phyloP scores from a whole-genome alignment of 1,140 invertebrate genomes.

The Lordiphosa mommai region DNA sequence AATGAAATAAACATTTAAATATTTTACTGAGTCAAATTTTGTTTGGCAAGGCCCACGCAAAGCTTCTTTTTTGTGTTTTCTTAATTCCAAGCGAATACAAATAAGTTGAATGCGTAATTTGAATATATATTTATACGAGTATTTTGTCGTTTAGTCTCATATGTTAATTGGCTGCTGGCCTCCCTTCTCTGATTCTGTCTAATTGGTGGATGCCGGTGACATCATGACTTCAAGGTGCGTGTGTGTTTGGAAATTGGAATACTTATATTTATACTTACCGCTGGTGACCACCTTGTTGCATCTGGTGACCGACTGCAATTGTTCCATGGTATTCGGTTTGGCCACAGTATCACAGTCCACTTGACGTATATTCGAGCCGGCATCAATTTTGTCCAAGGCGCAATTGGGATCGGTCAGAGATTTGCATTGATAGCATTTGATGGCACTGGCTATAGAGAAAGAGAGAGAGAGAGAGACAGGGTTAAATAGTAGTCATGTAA shows the following conservation, averaged over 20 bases:
- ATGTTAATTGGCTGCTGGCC: conserved; percentile 52
- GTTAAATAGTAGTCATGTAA: background rate
- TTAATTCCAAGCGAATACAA: conserved; percentile 3
- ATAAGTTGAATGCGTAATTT: too few relatives aligned
- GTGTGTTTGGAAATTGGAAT: background rate
- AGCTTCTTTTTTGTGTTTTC: conserved; percentile 12
- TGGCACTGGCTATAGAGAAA: conserved; percentile 49
- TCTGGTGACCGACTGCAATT: conserved; percentile 62
- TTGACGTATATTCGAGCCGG: conserved; percentile 40
- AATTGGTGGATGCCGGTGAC: conserved; percentile 58
- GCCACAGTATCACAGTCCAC: conserved; percentile 62
- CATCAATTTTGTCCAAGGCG: conserved; percentile 59
- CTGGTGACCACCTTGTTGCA: conserved; percentile 75
- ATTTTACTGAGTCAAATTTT: background rate
- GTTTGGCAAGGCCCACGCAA: background rate
- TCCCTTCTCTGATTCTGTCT: conserved; percentile 8
- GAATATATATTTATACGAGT: background rate
- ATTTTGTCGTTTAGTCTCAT: conserved; percentile 17
- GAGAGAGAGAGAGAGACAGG: background rate
- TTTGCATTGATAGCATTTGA: conserved; percentile 74
- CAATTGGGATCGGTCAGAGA: conserved; percentile 69
- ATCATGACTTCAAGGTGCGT: conserved; percentile 52
- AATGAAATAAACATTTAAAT: background rate
- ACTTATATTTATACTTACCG: conserved; percentile 48
- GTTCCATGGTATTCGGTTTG: conserved; percentile 58